Percentiles rank a stretch among this genome's conserved stretches.
phyloP scores from a whole-genome alignment of 23 tunicate species.

The Trididemnum clinides region DNA sequence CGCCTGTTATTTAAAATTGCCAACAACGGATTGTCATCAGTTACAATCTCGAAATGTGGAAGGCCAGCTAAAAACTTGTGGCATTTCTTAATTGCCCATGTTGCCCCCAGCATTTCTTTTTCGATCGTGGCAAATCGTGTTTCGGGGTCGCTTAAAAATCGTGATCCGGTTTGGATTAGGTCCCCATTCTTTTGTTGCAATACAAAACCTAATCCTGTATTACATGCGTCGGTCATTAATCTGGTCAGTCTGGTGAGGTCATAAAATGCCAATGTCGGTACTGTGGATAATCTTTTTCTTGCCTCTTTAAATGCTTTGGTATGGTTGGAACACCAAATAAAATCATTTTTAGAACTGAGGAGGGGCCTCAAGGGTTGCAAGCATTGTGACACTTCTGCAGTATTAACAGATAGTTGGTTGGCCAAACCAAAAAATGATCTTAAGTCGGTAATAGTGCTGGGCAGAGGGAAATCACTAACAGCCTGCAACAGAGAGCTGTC shows the following conservation, averaged over 20 bases:
- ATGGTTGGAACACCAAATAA: background rate
- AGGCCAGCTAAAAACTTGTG: background rate
- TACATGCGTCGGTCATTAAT: background rate
- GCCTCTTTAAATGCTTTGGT: background rate
- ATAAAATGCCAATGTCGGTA: background rate
- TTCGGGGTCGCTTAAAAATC: too few species aligned
- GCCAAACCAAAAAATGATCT: slow-evolving; percentile 18
- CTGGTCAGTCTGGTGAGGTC: background rate
- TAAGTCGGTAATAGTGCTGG: background rate
- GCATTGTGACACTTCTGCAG: background rate
- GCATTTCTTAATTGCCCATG: slow-evolving; percentile 20
- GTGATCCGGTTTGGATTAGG: too few species aligned
- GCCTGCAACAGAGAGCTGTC: background rate
- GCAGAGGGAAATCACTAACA: background rate
- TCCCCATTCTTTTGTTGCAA: slow-evolving; percentile 8
- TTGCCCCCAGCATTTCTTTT: background rate
- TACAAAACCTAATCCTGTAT: background rate
- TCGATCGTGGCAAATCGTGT: too few species aligned
- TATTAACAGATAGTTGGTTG: background rate
- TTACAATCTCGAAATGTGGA: background rate
- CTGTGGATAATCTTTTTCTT: background rate
- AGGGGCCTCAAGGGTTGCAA: slow-evolving; percentile 25
- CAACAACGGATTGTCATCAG: slow-evolving; percentile 3
- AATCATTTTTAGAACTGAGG: slow-evolving; percentile 1
- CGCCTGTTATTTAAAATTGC: background rate